These are phyloP conservation scores for Megaceryle alcyon DNA, from an alignment of 2,797 vertebrate genomes.

Conservation along the genomic window DNA sequence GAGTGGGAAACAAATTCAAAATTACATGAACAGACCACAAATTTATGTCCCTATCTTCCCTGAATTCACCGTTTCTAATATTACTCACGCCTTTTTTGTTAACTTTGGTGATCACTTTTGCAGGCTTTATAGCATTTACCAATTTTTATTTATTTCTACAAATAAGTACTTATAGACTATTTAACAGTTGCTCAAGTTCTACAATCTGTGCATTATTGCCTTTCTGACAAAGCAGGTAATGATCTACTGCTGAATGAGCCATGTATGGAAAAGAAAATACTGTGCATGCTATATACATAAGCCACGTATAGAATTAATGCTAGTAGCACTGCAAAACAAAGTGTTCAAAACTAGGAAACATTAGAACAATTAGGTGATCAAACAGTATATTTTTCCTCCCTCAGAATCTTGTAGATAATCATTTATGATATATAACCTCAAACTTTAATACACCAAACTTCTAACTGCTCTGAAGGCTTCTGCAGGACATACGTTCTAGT, in stretches of 20 bases:
- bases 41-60: background rate
- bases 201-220: background rate
- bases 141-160: background rate
- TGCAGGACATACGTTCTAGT: background rate
- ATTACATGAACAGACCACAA: background rate
- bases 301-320: background rate
- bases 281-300: background rate
- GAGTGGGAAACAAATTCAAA: background rate
- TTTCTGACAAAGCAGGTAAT: background rate
- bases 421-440: accelerated
- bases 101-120: background rate
- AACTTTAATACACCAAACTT: background rate
- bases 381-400: too few species aligned
- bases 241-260: background rate
- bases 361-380: too few species aligned
- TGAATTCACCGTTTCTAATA: background rate
- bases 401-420: background rate
- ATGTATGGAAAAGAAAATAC: background rate
- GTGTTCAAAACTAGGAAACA: background rate
- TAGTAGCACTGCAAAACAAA: background rate
- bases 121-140: background rate
- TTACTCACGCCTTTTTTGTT: background rate
- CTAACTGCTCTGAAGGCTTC: background rate
- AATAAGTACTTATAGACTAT: background rate
- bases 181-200: background rate